phyloP scores from a whole-genome alignment of 2,888 invertebrate species.

The Rapana venosa region DNA sequence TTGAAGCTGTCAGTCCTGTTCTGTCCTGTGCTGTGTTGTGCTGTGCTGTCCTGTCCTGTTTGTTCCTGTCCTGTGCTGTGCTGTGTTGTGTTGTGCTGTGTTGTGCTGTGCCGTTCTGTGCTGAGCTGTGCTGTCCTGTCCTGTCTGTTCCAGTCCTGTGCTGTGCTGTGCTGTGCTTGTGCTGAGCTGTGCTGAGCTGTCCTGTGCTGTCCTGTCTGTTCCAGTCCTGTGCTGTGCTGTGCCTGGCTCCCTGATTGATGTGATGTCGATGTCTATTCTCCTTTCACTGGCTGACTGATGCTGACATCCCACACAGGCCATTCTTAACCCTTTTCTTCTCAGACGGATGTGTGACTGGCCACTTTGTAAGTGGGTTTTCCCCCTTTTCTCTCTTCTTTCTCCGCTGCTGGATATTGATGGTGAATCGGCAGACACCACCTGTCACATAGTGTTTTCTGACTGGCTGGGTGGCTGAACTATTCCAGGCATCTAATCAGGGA shows the following conservation, averaged over 20 bases:
- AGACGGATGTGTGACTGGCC: neutral
- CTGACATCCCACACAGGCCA: no score
- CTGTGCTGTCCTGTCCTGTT: neutral
- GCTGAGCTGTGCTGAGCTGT: neutral
- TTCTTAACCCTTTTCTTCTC: neutral
- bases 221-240: neutral
- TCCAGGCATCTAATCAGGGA: no score
- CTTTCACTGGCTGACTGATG: no score
- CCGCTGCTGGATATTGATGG: no score
- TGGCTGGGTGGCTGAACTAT: no score
- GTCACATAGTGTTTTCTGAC: no score
- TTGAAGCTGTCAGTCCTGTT: neutral
- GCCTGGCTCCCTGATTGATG: neutral
- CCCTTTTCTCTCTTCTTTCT: no score
- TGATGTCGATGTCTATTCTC: no score
- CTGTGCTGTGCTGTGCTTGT: neutral
- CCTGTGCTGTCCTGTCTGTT: neutral
- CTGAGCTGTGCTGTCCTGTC: neutral
- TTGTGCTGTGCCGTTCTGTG: neutral
- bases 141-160: neutral
- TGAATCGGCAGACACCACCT: no score
- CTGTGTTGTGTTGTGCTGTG: conserved; percentile 1
- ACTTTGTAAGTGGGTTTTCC: no score
- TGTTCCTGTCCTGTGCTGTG: neutral
- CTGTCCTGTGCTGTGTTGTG: neutral